Percentiles rank a stretch among this genome's conserved stretches.
Conservation (phyloP, 2,113 vertebrate genomes). For the Muscicapa adusta region DNA sequence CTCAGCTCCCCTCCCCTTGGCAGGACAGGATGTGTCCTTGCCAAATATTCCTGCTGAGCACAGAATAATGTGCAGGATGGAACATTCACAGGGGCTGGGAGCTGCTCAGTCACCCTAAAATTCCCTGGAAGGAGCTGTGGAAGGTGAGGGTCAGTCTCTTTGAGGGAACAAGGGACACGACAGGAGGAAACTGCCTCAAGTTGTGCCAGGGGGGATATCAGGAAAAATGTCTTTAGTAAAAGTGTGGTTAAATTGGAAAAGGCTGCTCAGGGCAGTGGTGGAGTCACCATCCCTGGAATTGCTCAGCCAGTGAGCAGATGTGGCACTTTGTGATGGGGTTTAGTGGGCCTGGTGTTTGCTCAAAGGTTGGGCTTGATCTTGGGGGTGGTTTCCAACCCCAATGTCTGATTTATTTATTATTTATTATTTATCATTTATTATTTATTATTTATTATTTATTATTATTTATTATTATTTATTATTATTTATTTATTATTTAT, state of each 20-base stretch:
- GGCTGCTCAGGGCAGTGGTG: neutral
- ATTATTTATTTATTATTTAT: too few relatives aligned
- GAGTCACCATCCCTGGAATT: neutral
- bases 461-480: neutral
- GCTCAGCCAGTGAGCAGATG: neutral
- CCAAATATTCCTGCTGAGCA: neutral
- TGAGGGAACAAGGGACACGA: neutral
- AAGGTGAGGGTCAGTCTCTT: accelerated
- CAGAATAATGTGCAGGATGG: accelerated
- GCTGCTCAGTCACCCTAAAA: neutral
- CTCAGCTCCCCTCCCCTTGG: neutral
- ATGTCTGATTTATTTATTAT: neutral
- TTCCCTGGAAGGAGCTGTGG: neutral
- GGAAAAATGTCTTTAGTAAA: accelerated
- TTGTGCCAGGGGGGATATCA: neutral
- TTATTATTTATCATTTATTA: too few relatives aligned
- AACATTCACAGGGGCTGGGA: neutral
- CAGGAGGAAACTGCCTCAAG: neutral
- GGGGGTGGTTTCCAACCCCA: accelerated
- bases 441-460: too few relatives aligned
- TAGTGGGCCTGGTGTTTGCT: neutral
- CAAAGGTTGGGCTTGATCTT: neutral
- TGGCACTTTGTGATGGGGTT: neutral
- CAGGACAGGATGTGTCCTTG: neutral
- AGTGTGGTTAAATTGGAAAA: neutral